A percentile compares a stretch with the other conserved stretches of the same genome.
These are phyloP conservation scores for Synanthedon vespiformis DNA, from an alignment of 2,888 invertebrate genomes.

Conservation along the genomic window DNA sequence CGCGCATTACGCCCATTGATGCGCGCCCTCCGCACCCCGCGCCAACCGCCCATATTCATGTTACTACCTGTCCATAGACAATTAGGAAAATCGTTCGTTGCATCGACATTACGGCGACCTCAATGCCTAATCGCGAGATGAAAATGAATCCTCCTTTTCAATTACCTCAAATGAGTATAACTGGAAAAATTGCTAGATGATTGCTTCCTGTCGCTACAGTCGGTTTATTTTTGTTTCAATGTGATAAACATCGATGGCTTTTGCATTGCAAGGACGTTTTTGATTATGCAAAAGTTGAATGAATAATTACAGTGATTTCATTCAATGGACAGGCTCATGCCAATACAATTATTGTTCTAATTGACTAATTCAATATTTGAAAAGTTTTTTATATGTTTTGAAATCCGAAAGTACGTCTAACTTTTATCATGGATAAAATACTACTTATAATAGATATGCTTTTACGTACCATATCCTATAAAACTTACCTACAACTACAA, in stretches of 20 bases:
- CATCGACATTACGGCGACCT: constrained; percentile 44
- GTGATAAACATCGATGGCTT: constrained; percentile 31
- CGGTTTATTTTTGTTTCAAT: constrained; percentile 32
- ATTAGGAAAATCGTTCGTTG: constrained; percentile 45
- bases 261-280: constrained; percentile 37
- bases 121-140: constrained; percentile 58
- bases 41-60: constrained; percentile 5
- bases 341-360: no score
- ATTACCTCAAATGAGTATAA: constrained; percentile 50
- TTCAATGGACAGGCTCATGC: not conserved
- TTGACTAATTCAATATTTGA: no score
- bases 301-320: not conserved
- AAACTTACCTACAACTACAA: no score
- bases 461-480: no score
- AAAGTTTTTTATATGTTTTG: no score
- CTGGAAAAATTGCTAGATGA: constrained; percentile 46
- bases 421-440: no score
- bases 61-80: constrained; percentile 14
- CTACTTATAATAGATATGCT: no score
- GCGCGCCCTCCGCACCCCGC: constrained; percentile 21
- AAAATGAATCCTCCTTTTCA: constrained; percentile 46
- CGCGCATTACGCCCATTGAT: constrained; percentile 61
- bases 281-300: constrained; percentile 8
- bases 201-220: constrained; percentile 54
- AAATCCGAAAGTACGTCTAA: no score